Percentiles rank a stretch among this genome's conserved stretches.
Conservation (phyloP, 2,888 invertebrate species). For the Xestobium rufovillosum region DNA sequence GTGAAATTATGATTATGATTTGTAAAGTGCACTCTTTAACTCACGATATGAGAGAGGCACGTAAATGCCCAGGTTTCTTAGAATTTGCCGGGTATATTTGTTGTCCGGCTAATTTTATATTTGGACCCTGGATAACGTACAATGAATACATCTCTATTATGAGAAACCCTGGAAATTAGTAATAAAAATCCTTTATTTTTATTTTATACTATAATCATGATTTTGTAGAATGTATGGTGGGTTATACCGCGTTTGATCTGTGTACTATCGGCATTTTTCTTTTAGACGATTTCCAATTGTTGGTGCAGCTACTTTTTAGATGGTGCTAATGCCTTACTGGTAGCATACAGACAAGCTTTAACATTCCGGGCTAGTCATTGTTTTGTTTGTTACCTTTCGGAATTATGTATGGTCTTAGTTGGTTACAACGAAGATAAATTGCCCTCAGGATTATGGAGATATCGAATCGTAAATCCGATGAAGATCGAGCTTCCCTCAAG, state of each 20-base stretch:
- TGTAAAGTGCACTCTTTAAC: conserved; percentile 82
- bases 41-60: conserved; percentile 57
- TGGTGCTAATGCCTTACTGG: conserved; percentile 48
- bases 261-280: conserved; percentile 52
- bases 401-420: conserved; percentile 63
- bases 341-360: conserved; percentile 82
- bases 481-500: conserved; percentile 87
- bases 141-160: conserved; percentile 56
- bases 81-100: conserved; percentile 75
- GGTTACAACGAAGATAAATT: conserved; percentile 45
- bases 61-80: conserved; percentile 48
- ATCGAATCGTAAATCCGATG: conserved; percentile 64
- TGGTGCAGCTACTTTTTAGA: conserved; percentile 58
- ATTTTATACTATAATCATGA: conserved; percentile 9
- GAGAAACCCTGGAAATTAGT: conserved; percentile 37
- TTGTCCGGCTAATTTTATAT: conserved; percentile 74
- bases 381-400: conserved; percentile 83
- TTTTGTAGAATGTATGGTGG: conserved; percentile 47
- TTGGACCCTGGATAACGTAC: conserved; percentile 89
- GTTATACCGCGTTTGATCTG: conserved; percentile 50
- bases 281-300: conserved; percentile 70
- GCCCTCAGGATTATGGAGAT: conserved; percentile 45
- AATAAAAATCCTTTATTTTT: conserved; percentile 27
- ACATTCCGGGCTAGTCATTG: conserved; percentile 93
- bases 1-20: conserved; percentile 82